These are phyloP conservation scores for Oenanthe oenanthe DNA, from an alignment of 2,113 vertebrate species.

Conservation along the genomic window DNA sequence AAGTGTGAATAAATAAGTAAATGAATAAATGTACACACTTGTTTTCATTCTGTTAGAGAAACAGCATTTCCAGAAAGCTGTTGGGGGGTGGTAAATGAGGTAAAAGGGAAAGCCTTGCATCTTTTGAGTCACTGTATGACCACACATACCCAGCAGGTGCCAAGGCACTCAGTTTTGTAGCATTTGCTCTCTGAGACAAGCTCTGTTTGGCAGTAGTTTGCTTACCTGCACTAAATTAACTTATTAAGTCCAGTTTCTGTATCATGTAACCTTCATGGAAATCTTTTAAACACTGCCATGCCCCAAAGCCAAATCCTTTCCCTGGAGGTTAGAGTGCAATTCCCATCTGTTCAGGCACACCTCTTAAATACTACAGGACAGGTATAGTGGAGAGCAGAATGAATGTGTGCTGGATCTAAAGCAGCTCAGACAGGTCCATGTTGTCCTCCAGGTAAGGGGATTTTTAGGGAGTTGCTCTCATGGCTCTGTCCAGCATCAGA, in stretches of 20 bases:
- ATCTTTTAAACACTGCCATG: background rate
- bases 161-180: background rate
- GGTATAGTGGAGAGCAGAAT: background rate
- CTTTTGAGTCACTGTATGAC: background rate
- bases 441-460: background rate
- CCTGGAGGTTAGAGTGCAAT: background rate
- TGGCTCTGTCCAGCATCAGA: background rate
- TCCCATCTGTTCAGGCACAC: background rate
- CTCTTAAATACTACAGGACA: background rate
- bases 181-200: background rate
- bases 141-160: rapidly evolving
- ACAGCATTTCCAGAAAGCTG: background rate
- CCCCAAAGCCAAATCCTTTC: background rate
- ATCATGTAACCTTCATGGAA: background rate
- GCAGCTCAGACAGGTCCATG: background rate
- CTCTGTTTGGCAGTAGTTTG: background rate
- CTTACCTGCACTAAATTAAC: background rate
- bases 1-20: too few relatives aligned
- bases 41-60: background rate
- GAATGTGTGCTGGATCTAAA: background rate
- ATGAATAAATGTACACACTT: background rate
- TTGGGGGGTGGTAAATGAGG: background rate
- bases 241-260: background rate
- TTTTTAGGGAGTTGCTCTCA: background rate
- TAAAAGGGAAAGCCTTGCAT: background rate